Percentiles rank a stretch among this genome's conserved stretches.
Evolutionary conservation across 1,140 invertebrate species (phyloP).

Genomic region (Rhizoglyphus robini): DNA sequence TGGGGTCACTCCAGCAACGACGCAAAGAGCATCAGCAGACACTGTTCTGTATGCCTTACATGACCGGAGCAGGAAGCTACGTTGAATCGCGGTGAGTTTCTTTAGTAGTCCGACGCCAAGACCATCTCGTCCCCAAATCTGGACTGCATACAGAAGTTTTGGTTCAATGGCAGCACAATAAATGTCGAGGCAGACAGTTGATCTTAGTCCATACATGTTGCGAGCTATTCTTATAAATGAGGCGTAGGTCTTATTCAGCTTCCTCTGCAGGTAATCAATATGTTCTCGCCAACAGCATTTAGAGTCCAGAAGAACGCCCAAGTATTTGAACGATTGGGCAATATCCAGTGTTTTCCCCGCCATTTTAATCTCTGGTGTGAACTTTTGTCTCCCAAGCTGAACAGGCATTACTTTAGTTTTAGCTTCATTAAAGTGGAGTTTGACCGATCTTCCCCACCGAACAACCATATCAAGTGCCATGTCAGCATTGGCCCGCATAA

Average conservation of each 20-base stretch:
- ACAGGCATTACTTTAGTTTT: constrained; percentile 12
- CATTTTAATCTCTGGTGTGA: background rate
- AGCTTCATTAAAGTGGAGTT: background rate
- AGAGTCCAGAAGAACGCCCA: constrained; percentile 2
- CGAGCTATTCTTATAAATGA: background rate
- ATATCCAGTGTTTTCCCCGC: background rate
- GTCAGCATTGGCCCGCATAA: background rate
- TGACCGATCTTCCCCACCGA: background rate
- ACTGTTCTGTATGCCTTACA: background rate
- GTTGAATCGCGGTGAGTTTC: background rate
- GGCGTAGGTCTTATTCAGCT: background rate
- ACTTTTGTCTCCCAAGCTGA: background rate
- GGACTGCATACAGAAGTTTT: background rate
- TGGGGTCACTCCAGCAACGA: background rate
- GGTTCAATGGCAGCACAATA: background rate
- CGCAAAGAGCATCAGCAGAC: background rate
- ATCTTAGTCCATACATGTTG: background rate
- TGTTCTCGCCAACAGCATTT: background rate
- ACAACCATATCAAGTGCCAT: background rate
- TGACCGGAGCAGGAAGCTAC: background rate
- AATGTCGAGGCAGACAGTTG: background rate
- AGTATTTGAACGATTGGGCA: background rate
- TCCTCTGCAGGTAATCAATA: background rate
- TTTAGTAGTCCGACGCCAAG: background rate
- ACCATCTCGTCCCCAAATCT: too few relatives aligned